These are phyloP conservation scores for Malthinus seriepunctatus DNA, from an alignment of 2,888 invertebrate genomes.

Conservation along the genomic window DNA sequence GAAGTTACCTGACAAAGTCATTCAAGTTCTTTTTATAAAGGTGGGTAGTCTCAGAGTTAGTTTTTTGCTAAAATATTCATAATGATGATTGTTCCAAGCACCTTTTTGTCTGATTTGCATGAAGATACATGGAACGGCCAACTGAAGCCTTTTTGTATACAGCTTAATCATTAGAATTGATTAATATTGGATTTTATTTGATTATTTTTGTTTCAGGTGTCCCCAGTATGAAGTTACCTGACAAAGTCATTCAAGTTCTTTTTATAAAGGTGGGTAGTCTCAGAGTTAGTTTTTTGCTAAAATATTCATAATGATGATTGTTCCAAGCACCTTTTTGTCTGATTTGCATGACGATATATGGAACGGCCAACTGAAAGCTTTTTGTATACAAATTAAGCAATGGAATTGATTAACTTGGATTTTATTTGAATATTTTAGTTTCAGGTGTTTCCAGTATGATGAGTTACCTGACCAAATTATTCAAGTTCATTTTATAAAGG, in stretches of 20 bases:
- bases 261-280: too few species aligned
- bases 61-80: too few species aligned
- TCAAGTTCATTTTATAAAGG: not conserved
- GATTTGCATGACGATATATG: not conserved
- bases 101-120: not conserved
- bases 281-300: too few species aligned
- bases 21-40: not conserved
- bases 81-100: not conserved
- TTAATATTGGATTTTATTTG: not conserved
- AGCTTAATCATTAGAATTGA: too few species aligned
- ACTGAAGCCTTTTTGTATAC: not conserved
- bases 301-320: not conserved
- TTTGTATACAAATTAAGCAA: not conserved
- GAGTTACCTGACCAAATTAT: too few species aligned
- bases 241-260: too few species aligned
- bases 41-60: too few species aligned
- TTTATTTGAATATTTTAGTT: not conserved
- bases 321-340: not conserved
- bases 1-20: not conserved
- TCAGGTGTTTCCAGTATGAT: too few species aligned
- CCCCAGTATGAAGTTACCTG: too few species aligned
- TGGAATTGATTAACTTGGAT: not conserved
- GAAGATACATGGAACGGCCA: conserved; percentile 1
- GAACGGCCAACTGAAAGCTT: conserved; percentile 2
- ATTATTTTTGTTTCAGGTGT: too few species aligned